These are phyloP conservation scores for Entomyzon cyanotis DNA, from an alignment of 2,113 vertebrate species.

Conservation along the genomic window DNA sequence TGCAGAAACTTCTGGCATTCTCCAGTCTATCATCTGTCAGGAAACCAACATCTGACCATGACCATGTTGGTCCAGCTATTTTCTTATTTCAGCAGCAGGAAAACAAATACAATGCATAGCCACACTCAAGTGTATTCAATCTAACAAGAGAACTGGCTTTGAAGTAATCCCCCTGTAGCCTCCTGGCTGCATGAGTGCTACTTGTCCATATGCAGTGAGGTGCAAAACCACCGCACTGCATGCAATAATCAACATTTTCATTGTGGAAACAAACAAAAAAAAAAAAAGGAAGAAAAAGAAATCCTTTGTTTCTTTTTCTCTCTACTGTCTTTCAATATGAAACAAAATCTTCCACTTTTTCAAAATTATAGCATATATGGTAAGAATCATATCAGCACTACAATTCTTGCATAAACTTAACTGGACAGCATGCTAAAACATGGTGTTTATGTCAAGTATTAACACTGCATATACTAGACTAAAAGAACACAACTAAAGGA, in stretches of 20 bases:
- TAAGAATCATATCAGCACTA: not conserved
- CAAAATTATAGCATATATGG: not conserved
- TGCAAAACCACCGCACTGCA: accelerated
- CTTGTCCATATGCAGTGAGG: not conserved
- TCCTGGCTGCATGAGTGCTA: not conserved
- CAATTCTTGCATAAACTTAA: not conserved
- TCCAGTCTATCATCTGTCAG: not conserved
- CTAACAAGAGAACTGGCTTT: not conserved
- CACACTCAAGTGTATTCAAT: not conserved
- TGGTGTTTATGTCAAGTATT: not conserved
- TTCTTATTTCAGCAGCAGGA: not conserved
- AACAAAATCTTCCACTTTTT: not conserved
- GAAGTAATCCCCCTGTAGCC: not conserved
- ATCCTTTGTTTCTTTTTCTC: not conserved
- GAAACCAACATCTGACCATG: not conserved
- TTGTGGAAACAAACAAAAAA: not conserved
- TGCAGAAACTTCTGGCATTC: not conserved
- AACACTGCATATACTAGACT: not conserved
- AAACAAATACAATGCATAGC: not conserved
- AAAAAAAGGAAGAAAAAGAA: not conserved
- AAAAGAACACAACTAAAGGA: not conserved
- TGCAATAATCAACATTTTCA: not conserved
- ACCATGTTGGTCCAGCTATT: not conserved
- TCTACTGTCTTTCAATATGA: not conserved
- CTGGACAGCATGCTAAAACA: not conserved